Conservation (phyloP, 2,888 invertebrate species). For the Phalera bucephala region DNA sequence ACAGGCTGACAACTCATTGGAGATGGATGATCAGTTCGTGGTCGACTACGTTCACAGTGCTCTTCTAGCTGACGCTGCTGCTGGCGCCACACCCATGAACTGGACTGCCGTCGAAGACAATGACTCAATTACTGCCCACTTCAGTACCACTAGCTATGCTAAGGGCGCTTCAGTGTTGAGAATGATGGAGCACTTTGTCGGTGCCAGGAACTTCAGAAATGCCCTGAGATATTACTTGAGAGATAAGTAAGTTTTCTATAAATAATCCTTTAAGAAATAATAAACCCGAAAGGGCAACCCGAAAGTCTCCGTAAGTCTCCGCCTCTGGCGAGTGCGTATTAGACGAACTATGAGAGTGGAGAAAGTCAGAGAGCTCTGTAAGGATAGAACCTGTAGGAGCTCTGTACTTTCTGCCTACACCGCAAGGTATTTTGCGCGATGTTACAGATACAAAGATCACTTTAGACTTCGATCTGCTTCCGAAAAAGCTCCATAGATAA, state of each 20-base stretch:
- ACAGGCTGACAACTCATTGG: slow-evolving; percentile 61
- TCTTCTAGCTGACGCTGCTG: slow-evolving; percentile 81
- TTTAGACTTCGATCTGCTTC: too few species aligned
- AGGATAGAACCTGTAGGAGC: too few species aligned
- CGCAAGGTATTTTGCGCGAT: too few species aligned
- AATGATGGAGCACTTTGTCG: slow-evolving; percentile 86
- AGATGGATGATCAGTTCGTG: slow-evolving; percentile 85
- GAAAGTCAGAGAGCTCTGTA: too few species aligned
- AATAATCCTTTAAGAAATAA: too few species aligned
- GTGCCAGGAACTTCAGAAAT: slow-evolving; percentile 75
- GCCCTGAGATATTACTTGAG: slow-evolving; percentile 83
- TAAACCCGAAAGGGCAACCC: too few species aligned
- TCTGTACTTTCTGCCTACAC: too few species aligned
- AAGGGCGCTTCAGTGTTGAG: slow-evolving; percentile 86
- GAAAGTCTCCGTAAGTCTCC: too few species aligned
- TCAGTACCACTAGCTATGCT: slow-evolving; percentile 86
- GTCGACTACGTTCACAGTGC: slow-evolving; percentile 87
- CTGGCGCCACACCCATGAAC: slow-evolving; percentile 61
- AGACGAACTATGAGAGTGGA: too few species aligned
- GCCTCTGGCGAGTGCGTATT: too few species aligned
- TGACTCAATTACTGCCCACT: slow-evolving; percentile 82
- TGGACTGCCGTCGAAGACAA: slow-evolving; percentile 80
- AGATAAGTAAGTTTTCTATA: slow-evolving; percentile 62
- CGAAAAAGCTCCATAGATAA: too few species aligned
- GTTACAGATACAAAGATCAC: too few species aligned